phyloP scores from a whole-genome alignment of 2,797 vertebrate genomes.

The Lepilemur septentrionalis region DNA sequence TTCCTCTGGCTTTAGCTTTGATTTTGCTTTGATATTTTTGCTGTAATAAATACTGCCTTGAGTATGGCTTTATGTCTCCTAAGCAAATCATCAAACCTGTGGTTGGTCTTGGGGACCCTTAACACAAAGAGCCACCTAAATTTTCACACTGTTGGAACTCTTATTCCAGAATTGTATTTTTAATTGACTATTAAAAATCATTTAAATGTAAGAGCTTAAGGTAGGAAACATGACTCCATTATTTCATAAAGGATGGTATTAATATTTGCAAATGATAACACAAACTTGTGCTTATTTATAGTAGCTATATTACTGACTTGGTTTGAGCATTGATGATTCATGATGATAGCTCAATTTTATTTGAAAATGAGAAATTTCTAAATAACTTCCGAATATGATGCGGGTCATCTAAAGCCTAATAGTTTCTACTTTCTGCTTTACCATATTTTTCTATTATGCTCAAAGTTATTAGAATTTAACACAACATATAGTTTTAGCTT shows the following conservation, averaged over 20 bases:
- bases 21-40: constrained; percentile 35
- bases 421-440: background rate
- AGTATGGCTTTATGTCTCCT: background rate
- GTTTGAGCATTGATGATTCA: background rate
- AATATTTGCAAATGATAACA: background rate
- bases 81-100: background rate
- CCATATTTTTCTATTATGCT: background rate
- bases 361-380: constrained; percentile 9
- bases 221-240: background rate
- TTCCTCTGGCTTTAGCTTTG: background rate
- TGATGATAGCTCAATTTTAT: background rate
- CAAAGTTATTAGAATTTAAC: background rate
- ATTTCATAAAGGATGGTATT: background rate
- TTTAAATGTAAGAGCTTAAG: background rate
- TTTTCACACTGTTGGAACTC: background rate
- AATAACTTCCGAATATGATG: background rate
- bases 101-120: background rate
- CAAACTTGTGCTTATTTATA: background rate
- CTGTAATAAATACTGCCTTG: background rate
- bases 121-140: background rate
- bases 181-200: background rate
- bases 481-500: background rate
- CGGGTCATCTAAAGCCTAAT: background rate
- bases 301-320: background rate
- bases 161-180: background rate